phyloP scores from a whole-genome alignment of 2,888 invertebrate species.

The Sminthurinus aureus region DNA sequence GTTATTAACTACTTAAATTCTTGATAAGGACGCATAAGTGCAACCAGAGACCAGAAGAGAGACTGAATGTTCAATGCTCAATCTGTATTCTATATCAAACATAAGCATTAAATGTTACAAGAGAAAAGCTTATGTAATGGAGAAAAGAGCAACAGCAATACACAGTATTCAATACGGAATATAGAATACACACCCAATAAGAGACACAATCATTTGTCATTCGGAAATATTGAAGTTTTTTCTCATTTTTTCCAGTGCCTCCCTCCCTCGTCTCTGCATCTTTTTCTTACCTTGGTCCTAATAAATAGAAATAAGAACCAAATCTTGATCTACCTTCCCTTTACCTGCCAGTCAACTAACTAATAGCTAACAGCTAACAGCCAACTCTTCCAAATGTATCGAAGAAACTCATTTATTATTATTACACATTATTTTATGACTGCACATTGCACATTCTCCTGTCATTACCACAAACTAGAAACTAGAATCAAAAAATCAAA shows the following conservation, averaged over 20 bases:
- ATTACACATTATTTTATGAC: constrained; percentile 43
- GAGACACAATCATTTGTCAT: constrained; percentile 54
- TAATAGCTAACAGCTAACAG: constrained; percentile 14
- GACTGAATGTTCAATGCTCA: too few species aligned
- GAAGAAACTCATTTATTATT: constrained; percentile 43
- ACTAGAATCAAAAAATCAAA: neutral
- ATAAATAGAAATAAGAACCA: neutral
- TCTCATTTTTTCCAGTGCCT: constrained; percentile 20
- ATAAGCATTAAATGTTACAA: too few species aligned
- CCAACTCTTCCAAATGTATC: constrained; percentile 26
- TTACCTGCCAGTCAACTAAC: constrained; percentile 6
- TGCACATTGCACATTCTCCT: constrained; percentile 29
- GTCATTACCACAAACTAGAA: constrained; percentile 19
- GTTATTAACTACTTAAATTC: too few species aligned
- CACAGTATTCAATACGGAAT: too few species aligned
- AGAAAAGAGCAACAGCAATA: too few species aligned
- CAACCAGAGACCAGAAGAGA: too few species aligned
- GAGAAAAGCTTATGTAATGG: too few species aligned
- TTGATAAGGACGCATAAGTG: too few species aligned
- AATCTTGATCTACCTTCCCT: neutral
- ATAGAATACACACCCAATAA: constrained; percentile 46
- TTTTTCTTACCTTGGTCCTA: neutral
- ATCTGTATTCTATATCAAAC: too few species aligned
- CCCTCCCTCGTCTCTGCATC: neutral
- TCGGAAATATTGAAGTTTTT: constrained; percentile 48